Base-by-base conservation (phyloP, 1,140 invertebrate genomes). In the Penaeus chinensis region DNA sequence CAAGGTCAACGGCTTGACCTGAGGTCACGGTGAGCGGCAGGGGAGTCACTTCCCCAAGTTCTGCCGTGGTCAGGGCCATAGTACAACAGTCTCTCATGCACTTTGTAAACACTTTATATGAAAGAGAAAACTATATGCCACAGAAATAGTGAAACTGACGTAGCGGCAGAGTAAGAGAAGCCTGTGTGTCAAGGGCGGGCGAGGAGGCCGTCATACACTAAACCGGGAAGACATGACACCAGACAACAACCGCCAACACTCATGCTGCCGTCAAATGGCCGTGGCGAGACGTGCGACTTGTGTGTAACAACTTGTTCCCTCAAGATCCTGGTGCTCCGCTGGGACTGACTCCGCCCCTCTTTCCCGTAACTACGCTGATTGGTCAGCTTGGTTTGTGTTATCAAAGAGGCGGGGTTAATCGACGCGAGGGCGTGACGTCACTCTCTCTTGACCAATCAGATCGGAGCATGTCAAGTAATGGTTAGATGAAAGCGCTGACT, bases 401-500 rank as follows among this genome's bases (percentile, higher is more conserved):
- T 84, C 77, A 69, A 11, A 74, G 24, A 32, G 87, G 87, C 82
- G 87, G 82, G 76, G 76, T 62, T 24, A 80, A 74, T 60, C 42
- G 82, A 71, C 76, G 47, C 71, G 87, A 80, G 82, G 82, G 82
- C 74, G 87, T 88, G 84, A 87, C 80, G 90, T 89, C 84, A 85
- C 61, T 60, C 24, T 47, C 84, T 81, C 84, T 82, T 78, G 81
- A 66, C 89, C 89, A 90, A 90, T 90, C 78, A 78, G 74, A 22
- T 13, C 22, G 20, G 69, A 82, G 83, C 85, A 85, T 88, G 87
- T 88, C 86, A 85, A 87, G 90, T 90, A 90, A 90, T 90, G 90
- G 90, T 81, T 90, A 89, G 88, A 89, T 90, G 90, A 89, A 89
- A 89, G 89, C 88, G 88, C 81, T 87, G 88, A 88, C 88, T 89